Base-by-base conservation (phyloP, 2,888 invertebrate genomes). In the Drosophila histrio region DNA sequence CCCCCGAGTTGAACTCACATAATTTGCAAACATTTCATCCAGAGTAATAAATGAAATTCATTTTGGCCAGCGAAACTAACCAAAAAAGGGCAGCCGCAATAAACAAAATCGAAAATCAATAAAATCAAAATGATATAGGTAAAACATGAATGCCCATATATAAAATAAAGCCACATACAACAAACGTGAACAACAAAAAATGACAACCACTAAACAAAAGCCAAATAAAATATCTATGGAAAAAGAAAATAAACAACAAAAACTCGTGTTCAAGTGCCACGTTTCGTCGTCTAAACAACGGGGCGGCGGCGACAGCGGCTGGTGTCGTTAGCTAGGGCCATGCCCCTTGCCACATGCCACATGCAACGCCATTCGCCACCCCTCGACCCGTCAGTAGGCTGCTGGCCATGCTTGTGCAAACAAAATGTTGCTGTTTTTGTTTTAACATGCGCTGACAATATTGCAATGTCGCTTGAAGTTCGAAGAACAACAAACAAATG, bases 91-190 rank as follows among this genome's bases (percentile, higher is more conserved):
- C 71, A 88, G 52, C 86, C 62, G 54, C 64, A 82, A 86, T 84
- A 79, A 88, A 80, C 70, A 65, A 88, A 87, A 80, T 75, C 65
- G 79, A 66, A 62, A 68, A 86, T 68, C 76, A 79, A 79, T 81
- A 72, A 83, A 79, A 68, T 66, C 77, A 72, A 64, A 64, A 72
- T 77, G 59, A 72, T 53, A 65, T 69, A 80, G 81, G 78, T 69
- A 61, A 59, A 87, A 84, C 87, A 80, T 63, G 89, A 88, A 84
- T 82, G 82, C 80, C 82, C 82, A 82, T 80, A 88, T 81, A 88
- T 77, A 86, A 84, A 77, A 74, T 80, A 68, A 81, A 73, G 78
- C 81, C 74, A 41, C 89, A 87, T 86, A 84, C 85, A 82, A 82
- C 73, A 84, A 87, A 80, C 78, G 87, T 80, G 85, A 69, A 64